Conservation (phyloP, 2,888 invertebrate genomes). For the Sisyra nigra region DNA sequence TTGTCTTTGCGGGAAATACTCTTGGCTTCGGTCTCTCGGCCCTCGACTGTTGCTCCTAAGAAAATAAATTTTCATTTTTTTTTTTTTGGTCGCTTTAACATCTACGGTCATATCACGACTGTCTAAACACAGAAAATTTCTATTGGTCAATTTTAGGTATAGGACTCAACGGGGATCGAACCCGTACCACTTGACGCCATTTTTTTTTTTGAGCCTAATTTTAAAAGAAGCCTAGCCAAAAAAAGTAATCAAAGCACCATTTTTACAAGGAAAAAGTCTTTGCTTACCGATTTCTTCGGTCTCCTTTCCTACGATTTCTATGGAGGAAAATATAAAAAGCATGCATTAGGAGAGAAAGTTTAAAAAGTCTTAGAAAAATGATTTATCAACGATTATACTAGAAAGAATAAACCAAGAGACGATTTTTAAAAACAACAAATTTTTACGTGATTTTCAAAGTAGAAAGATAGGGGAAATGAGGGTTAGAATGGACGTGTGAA, state of each 20-base stretch:
- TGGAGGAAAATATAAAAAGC: constrained; percentile 10
- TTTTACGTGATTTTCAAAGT: background rate
- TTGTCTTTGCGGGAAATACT: constrained; percentile 9
- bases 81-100: too few species aligned
- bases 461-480: too few species aligned
- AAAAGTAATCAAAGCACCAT: too few species aligned
- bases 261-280: background rate
- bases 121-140: too few species aligned
- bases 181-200: too few species aligned
- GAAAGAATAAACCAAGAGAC: background rate
- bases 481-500: too few species aligned
- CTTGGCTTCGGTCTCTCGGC: constrained; percentile 19
- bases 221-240: too few species aligned
- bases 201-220: too few species aligned
- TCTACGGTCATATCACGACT: too few species aligned
- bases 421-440: background rate
- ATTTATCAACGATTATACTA: background rate
- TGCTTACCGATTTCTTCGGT: constrained; percentile 14
- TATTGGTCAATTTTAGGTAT: too few species aligned
- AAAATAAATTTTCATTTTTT: background rate
- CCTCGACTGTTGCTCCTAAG: constrained; percentile 16
- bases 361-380: background rate
- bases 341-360: too few species aligned
- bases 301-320: constrained; percentile 13
- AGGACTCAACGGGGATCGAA: too few species aligned